These are phyloP conservation scores for Stigmatopora nigra DNA, from an alignment of 2,113 vertebrate genomes.

Conservation along the genomic window DNA sequence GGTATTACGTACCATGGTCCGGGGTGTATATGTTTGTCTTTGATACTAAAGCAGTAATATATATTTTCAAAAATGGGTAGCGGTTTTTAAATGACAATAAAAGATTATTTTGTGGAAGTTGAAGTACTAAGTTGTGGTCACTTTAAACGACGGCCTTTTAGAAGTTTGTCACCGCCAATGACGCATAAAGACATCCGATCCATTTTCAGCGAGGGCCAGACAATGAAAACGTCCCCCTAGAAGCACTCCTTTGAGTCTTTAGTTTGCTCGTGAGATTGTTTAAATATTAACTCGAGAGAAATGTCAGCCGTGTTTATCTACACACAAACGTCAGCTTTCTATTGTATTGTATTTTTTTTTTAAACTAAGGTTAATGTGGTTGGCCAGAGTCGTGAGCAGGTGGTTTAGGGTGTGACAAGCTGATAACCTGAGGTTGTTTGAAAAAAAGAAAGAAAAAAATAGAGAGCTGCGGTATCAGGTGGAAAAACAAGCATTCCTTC, in stretches of 20 bases:
- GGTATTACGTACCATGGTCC: conserved; percentile 5
- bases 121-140: neutral
- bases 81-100: conserved; percentile 55
- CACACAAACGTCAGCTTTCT: conserved; percentile 21
- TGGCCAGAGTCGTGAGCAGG: conserved; percentile 27
- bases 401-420: conserved; percentile 17
- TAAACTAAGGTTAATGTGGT: conserved; percentile 5
- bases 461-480: conserved; percentile 31
- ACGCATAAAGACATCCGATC: no score
- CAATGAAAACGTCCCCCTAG: no score
- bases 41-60: conserved; percentile 32
- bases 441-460: conserved; percentile 7
- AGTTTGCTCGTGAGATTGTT: neutral
- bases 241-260: neutral
- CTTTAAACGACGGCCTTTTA: neutral
- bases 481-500: conserved; percentile 6
- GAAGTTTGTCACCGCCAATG: no score
- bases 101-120: conserved; percentile 13
- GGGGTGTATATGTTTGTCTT: conserved; percentile 45
- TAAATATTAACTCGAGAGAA: neutral
- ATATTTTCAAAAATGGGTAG: conserved; percentile 36
- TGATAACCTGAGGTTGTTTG: conserved; percentile 12
- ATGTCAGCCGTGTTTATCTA: conserved; percentile 24
- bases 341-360: no score
- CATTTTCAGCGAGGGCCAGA: no score